Evolutionary conservation across 2,888 invertebrate genomes (phyloP).

Genomic region (Dione juno): DNA sequence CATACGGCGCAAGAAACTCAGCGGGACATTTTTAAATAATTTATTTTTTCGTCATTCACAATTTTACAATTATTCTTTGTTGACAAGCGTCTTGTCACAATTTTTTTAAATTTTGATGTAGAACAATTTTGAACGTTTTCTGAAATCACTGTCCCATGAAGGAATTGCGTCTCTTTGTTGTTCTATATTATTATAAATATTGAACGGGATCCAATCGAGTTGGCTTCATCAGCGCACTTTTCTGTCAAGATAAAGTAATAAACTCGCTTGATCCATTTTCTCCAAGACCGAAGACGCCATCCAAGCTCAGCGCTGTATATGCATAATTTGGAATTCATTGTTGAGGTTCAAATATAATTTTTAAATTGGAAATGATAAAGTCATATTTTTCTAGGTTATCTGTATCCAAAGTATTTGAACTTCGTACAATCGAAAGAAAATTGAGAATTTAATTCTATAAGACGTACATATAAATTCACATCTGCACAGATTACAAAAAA

Average conservation of each 20-base stretch:
- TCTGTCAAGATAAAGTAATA: background rate
- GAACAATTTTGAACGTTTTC: too few species aligned
- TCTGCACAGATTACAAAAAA: background rate
- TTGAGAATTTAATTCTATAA: too few species aligned
- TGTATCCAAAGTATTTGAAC: background rate
- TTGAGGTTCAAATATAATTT: background rate
- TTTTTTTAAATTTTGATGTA: too few species aligned
- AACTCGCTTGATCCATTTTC: background rate
- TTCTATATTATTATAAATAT: constrained; percentile 51
- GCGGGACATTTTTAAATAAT: too few species aligned
- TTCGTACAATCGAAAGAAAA: background rate
- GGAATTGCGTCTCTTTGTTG: too few species aligned
- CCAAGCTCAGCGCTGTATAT: too few species aligned
- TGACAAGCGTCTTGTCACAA: too few species aligned
- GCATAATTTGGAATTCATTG: background rate
- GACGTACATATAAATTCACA: too few species aligned
- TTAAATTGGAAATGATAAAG: background rate
- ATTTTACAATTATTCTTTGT: too few species aligned
- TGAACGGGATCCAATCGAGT: constrained; percentile 53
- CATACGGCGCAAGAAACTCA: too few species aligned
- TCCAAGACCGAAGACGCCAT: background rate
- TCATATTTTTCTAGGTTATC: background rate
- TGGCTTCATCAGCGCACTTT: constrained; percentile 46
- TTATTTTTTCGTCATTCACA: too few species aligned
- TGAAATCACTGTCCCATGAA: too few species aligned